These are phyloP conservation scores for Thaleichthys pacificus DNA, from an alignment of 2,797 vertebrate species.

Conservation along the genomic window DNA sequence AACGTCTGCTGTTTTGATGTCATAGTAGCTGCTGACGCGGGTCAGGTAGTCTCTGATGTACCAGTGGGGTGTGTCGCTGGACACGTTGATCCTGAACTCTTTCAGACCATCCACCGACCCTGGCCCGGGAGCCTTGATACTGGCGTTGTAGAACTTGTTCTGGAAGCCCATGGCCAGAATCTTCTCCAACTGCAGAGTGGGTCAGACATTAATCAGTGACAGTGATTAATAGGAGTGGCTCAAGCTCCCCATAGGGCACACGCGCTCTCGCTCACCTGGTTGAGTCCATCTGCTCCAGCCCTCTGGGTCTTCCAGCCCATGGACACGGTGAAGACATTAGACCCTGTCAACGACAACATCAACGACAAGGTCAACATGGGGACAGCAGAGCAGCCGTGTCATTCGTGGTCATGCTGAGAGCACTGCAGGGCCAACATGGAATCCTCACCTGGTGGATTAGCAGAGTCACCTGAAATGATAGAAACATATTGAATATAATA, in stretches of 20 bases:
- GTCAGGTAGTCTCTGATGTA: slow-evolving; percentile 79
- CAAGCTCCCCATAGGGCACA: too few relatives aligned
- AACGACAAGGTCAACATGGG: slow-evolving; percentile 17
- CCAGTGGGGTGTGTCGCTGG: slow-evolving; percentile 84
- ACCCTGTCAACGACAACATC: slow-evolving; percentile 63
- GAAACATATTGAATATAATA: slow-evolving; percentile 11
- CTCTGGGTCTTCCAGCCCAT: slow-evolving; percentile 61
- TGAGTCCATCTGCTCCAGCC: slow-evolving; percentile 41
- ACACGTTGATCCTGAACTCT: slow-evolving; percentile 78
- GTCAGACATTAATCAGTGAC: background rate
- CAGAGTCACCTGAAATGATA: slow-evolving; percentile 73
- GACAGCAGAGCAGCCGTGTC: slow-evolving; percentile 12
- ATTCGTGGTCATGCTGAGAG: slow-evolving; percentile 4
- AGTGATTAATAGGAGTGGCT: too few relatives aligned
- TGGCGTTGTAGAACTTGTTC: slow-evolving; percentile 80
- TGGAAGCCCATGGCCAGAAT: slow-evolving; percentile 75
- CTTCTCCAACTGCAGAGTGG: slow-evolving; percentile 59
- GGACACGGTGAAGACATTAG: slow-evolving; percentile 78
- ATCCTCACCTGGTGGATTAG: slow-evolving; percentile 79
- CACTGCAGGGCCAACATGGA: background rate
- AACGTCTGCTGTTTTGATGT: slow-evolving; percentile 61
- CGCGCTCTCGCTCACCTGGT: slow-evolving; percentile 56
- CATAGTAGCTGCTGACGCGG: slow-evolving; percentile 65
- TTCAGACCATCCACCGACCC: background rate
- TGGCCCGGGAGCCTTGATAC: slow-evolving; percentile 26